These are phyloP conservation scores for Copidosoma floridanum DNA, from an alignment of 1,140 invertebrate genomes.

Conservation along the genomic window DNA sequence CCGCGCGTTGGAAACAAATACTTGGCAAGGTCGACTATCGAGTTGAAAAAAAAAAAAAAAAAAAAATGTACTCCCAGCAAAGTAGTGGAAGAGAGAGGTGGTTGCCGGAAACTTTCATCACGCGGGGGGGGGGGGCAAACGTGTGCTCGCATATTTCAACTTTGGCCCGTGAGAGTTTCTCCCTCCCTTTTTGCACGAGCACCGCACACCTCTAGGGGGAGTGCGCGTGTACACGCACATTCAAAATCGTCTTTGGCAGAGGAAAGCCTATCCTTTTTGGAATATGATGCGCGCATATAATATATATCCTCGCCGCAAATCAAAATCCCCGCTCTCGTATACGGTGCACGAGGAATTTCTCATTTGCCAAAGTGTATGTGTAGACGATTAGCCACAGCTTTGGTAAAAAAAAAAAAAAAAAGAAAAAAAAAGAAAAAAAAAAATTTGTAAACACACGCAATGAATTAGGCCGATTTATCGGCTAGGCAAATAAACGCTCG, in stretches of 20 bases:
- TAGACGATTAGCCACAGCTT: too few species aligned
- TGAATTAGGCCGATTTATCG: too few species aligned
- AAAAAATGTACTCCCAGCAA: constrained; percentile 53
- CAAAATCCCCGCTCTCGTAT: constrained; percentile 17
- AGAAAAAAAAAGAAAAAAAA: too few species aligned
- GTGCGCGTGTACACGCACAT: too few species aligned
- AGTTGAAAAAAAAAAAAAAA: constrained; percentile 31
- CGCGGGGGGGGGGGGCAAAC: too few species aligned
- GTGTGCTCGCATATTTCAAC: constrained; percentile 46
- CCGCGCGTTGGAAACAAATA: neutral
- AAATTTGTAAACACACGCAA: too few species aligned
- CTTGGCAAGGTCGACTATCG: neutral
- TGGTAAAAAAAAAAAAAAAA: neutral
- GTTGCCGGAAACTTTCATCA: constrained; percentile 53
- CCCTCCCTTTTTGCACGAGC: constrained; percentile 38
- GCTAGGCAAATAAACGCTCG: too few species aligned
- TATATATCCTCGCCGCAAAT: constrained; percentile 30
- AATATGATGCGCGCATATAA: too few species aligned
- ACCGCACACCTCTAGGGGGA: too few species aligned
- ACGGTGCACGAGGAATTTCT: neutral
- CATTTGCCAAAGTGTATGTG: too few species aligned
- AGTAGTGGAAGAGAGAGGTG: constrained; percentile 54
- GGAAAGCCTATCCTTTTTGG: constrained; percentile 35
- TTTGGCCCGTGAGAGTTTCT: constrained; percentile 44
- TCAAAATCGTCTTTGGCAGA: constrained; percentile 44